These are phyloP conservation scores for Caenorhabditis zanzibari DNA, from an alignment of 2,888 invertebrate genomes.

Conservation along the genomic window DNA sequence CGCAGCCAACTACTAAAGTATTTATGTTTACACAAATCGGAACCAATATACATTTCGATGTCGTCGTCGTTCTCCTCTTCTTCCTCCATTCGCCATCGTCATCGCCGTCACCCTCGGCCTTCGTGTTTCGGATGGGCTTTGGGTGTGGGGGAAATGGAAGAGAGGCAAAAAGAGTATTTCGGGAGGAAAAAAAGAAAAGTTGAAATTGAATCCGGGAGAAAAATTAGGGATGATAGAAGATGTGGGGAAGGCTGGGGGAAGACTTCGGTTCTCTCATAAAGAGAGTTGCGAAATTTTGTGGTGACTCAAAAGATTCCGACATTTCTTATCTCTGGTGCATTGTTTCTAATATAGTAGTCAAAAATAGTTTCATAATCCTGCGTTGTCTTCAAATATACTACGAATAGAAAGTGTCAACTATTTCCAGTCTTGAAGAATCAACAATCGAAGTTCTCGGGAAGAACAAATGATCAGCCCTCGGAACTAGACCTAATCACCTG, in stretches of 20 bases:
- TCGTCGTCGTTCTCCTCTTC: conserved; percentile 5
- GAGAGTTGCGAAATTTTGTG: conserved; percentile 30
- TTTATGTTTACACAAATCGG: conserved; percentile 66
- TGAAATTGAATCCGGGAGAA: conserved; percentile 47
- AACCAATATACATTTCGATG: conserved; percentile 62
- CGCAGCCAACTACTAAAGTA: conserved; percentile 58
- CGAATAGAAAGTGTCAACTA: neutral
- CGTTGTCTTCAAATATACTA: neutral
- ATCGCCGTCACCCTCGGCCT: conserved; percentile 26
- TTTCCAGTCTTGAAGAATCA: conserved; percentile 8
- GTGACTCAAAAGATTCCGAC: conserved; percentile 18
- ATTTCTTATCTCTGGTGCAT: neutral
- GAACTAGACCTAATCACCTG: conserved; percentile 1
- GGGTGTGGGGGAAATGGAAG: conserved; percentile 41
- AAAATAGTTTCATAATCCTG: no score
- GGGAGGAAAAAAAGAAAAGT: conserved; percentile 16
- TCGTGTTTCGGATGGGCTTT: conserved; percentile 10
- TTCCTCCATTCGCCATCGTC: conserved; percentile 25
- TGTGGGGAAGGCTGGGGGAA: conserved; percentile 5
- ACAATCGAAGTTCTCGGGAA: conserved; percentile 1
- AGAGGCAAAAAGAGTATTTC: conserved; percentile 18
- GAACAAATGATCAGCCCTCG: conserved; percentile 1
- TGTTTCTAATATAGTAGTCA: neutral
- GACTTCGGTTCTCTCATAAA: neutral
- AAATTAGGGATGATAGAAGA: conserved; percentile 27